Evolutionary conservation across 2,888 invertebrate species (phyloP), one percentile per base, ranked within the genome.

Genomic region (Ariolimax columbianus): DNA sequence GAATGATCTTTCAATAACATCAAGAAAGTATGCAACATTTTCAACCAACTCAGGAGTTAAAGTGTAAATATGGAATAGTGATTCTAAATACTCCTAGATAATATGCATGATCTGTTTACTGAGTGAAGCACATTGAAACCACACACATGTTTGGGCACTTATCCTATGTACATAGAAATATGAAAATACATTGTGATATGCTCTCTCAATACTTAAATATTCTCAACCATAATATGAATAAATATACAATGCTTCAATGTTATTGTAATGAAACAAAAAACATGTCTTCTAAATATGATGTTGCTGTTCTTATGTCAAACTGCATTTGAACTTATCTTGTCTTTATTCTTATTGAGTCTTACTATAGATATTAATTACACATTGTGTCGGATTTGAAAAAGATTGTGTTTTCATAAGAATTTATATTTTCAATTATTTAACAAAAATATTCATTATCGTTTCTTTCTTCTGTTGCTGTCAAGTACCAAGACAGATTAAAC

Each of bases 81-180:
- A 43, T 47, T 75, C 73, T 75, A 75, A 75, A 75, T 30, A n/a
- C 30, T 17, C 7, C 14, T 43, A 47, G 30, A 47, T 47, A 14
- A 75, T 73, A 33, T 51, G 51, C 51, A 51, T 19, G 51, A 51
- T 30, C 26, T 75, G 33, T 30, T 75, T 47, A 33, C 51, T 75
- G 51, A 51, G 51, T 51, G 30, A 75, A 51, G 51, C 33, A 19
- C 30, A 33, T 30, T 36, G 30, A 78, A 36, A 78, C 19, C 38
- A 78, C 63, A 78, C n/a, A 23, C 38, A 73, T 59, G 14, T 59
- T 36, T 78, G 77, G 79, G 79, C 79, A 79, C 79, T 79, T 79
- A 33, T 59, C 26, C 40, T 78, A 78, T 78, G 40, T 78, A 78
- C 79, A 79, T 19, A 40, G 17, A 79, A 79, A 79, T 79, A 68